Conservation (phyloP, 2,888 invertebrate genomes). For the Drosophila macrospina region DNA sequence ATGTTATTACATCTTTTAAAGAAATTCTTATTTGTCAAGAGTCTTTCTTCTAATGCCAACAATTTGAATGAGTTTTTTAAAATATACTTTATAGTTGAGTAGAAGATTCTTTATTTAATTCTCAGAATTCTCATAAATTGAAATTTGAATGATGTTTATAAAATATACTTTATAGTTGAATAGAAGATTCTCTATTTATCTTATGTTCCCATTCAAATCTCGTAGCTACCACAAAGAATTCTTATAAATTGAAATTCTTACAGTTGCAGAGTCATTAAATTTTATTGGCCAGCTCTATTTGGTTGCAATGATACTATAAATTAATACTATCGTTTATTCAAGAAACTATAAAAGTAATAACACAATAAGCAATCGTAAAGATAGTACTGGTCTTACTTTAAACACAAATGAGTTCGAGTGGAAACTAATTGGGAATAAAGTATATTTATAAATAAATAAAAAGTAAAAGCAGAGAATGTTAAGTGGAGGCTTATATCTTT, state of each 20-base stretch:
- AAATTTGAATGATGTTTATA: too few relatives aligned
- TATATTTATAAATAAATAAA: too few relatives aligned
- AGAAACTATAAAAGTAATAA: background rate
- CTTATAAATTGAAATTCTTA: background rate
- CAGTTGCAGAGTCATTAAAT: conserved; percentile 7
- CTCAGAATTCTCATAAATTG: background rate
- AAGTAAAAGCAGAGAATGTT: too few relatives aligned
- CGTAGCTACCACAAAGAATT: conserved; percentile 2
- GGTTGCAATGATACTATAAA: conserved; percentile 5
- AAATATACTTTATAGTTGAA: too few relatives aligned
- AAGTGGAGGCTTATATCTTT: too few relatives aligned
- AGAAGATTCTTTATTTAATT: conserved; percentile 26
- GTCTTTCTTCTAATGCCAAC: too few relatives aligned
- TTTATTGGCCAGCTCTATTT: conserved; percentile 31
- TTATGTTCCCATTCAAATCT: background rate
- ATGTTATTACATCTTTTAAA: too few relatives aligned
- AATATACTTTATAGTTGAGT: too few relatives aligned
- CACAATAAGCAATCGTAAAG: background rate
- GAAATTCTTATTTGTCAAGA: too few relatives aligned
- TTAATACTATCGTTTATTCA: background rate
- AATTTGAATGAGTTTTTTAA: too few relatives aligned
- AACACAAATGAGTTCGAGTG: background rate
- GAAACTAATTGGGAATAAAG: background rate
- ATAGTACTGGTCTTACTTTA: background rate
- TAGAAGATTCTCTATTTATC: conserved; percentile 22